These are phyloP conservation scores for Acholoe squamosa DNA, from an alignment of 2,888 invertebrate species.

Conservation along the genomic window DNA sequence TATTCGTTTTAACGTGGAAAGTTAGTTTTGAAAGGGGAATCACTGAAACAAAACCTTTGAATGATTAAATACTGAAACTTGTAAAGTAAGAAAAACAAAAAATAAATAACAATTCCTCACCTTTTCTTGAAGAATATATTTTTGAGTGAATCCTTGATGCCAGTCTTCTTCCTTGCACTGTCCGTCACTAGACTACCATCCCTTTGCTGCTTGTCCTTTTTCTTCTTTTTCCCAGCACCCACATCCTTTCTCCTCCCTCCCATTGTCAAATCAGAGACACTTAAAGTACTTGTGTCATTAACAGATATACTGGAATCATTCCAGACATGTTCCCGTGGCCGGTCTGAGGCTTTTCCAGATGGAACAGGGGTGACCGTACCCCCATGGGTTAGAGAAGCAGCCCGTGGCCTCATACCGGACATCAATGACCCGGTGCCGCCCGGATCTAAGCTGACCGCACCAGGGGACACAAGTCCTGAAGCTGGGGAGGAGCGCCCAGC, in stretches of 20 bases:
- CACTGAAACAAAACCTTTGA: not conserved
- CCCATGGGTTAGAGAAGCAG: not conserved
- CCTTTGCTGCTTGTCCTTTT: constrained; percentile 15
- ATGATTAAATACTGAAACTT: not conserved
- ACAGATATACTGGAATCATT: constrained; percentile 43
- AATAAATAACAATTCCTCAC: constrained; percentile 73
- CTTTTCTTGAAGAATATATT: constrained; percentile 83
- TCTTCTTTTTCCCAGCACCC: constrained; percentile 19
- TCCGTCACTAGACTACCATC: constrained; percentile 9
- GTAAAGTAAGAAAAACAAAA: not conserved
- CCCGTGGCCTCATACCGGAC: constrained; percentile 22
- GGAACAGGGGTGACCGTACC: not conserved
- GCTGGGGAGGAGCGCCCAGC: not conserved
- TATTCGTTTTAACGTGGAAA: not conserved
- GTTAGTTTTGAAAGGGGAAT: not conserved
- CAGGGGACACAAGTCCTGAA: not conserved
- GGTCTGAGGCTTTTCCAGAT: not conserved
- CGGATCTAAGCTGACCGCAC: not conserved
- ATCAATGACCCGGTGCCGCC: not conserved
- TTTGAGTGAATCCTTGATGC: constrained; percentile 81
- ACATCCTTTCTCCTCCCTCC: constrained; percentile 20
- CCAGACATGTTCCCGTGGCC: constrained; percentile 45
- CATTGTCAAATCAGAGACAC: constrained; percentile 3
- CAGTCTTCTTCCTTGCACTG: constrained; percentile 73
- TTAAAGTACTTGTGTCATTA: not conserved